Evolutionary conservation across 2,888 invertebrate genomes (phyloP), one percentile per base, ranked within the genome.

Genomic region (Agonopterix subpropinquella): DNA sequence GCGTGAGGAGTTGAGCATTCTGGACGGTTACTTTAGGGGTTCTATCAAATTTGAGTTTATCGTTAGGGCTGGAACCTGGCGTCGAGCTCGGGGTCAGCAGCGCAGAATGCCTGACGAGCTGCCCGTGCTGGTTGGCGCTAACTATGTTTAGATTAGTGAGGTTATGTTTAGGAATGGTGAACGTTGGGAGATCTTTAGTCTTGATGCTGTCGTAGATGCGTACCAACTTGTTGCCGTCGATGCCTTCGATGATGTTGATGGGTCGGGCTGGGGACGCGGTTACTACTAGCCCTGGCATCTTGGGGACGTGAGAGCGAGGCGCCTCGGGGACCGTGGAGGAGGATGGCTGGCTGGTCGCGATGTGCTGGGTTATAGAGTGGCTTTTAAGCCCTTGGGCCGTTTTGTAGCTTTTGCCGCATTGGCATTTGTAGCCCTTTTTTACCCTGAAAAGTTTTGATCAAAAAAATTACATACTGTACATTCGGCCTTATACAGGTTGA

Each of bases 331-430:
- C 15, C n/a, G 56, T 39, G 47, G 62, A 56, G 2, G 68, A 56
- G 37, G 57, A 54, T 2, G 64, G 55, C 48, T 55, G 63, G 51
- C 59, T 58, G 1, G 59, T 57, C 43, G 62, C 70, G 18, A 76
- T 69, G 62, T 83, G 84, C 47, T 81, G 79, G 0, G 75, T 55
- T 53, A 76, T 69, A 1, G 92, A 91, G 76, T 96, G 95, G 66
- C 91, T 92, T 72, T 93, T 94, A 67, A 96, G 89, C 51, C 95
- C 94, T 78, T 93, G 93, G 46, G 92, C 90, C 56, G 95, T 94
- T 85, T 94, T 94, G 89, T 96, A 96, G 76, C 92, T 94, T 89
- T 95, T 96, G 66, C 95, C 95, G 88, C 96, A 96, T 73, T 92
- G 92, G 79, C 95, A 96, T 77, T 93, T 93, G 88, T 92, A 95